phyloP scores from a whole-genome alignment of 35 echinoderm and acorn worm species.

The Apostichopus parvimensis region DNA sequence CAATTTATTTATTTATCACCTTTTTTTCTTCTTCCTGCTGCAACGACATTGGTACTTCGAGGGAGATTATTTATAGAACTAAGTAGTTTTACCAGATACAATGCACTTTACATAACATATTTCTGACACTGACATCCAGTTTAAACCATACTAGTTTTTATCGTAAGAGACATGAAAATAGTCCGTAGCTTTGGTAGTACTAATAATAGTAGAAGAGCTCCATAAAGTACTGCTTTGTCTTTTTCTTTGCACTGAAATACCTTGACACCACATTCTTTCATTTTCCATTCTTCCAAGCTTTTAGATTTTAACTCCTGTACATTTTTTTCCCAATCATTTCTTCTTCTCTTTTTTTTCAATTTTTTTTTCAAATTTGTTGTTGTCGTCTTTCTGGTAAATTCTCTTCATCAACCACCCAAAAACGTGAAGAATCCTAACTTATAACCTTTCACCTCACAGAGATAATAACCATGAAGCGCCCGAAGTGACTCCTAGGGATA shows the following conservation, averaged over 20 bases:
- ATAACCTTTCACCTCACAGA: slow-evolving; percentile 56
- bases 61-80: too few species aligned
- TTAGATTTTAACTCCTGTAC: too few species aligned
- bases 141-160: too few species aligned
- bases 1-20: too few species aligned
- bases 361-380: neutral
- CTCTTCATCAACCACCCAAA: neutral
- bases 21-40: too few species aligned
- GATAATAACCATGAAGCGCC: slow-evolving; percentile 57
- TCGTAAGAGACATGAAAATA: too few species aligned
- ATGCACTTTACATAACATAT: too few species aligned
- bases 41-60: too few species aligned
- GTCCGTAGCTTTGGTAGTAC: neutral
- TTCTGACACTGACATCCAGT: too few species aligned
- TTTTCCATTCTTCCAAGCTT: neutral
- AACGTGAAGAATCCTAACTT: slow-evolving; percentile 9
- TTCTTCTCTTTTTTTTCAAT: neutral
- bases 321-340: too few species aligned
- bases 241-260: neutral
- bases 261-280: neutral
- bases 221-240: neutral
- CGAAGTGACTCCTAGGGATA: slow-evolving; percentile 68
- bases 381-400: neutral
- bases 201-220: neutral
- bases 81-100: too few species aligned